A percentile compares a stretch with the other conserved stretches of the same genome.
Evolutionary conservation across 2,113 vertebrate genomes (phyloP).

Genomic region (Rafetus swinhoei): DNA sequence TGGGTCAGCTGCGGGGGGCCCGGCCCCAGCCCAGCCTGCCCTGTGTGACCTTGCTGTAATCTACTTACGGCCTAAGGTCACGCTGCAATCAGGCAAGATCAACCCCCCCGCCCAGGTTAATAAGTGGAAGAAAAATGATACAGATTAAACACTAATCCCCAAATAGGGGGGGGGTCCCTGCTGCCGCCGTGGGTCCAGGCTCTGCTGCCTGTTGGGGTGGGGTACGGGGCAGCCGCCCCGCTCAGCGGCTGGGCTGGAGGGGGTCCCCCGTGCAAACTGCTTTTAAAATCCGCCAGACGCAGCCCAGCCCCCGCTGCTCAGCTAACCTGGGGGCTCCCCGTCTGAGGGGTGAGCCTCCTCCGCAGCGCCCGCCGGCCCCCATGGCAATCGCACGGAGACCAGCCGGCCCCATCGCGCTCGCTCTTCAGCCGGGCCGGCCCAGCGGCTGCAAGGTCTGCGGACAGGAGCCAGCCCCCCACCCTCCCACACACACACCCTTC

Average conservation of each 20-base stretch:
- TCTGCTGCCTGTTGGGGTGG: not conserved
- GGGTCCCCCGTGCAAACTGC: not conserved
- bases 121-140: slow-evolving; percentile 7
- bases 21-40: fast-evolving
- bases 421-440: not conserved
- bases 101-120: not conserved
- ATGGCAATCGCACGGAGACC: not conserved
- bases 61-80: slow-evolving; percentile 37
- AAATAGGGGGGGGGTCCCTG: fast-evolving
- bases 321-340: too few relatives aligned
- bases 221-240: not conserved
- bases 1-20: fast-evolving
- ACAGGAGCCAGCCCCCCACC: too few relatives aligned
- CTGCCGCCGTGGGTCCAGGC: not conserved
- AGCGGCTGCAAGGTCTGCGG: not conserved
- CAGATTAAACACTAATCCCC: slow-evolving; percentile 65
- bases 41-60: slow-evolving; percentile 52
- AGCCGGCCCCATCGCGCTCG: not conserved
- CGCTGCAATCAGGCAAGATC: slow-evolving; percentile 28
- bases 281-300: not conserved
- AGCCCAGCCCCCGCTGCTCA: not conserved
- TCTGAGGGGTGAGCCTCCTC: not conserved
- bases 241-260: not conserved
- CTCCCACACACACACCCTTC: not conserved
- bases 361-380: not conserved